Conservation (phyloP, 2,113 vertebrate genomes). For the Rousettus leschenaultii region DNA sequence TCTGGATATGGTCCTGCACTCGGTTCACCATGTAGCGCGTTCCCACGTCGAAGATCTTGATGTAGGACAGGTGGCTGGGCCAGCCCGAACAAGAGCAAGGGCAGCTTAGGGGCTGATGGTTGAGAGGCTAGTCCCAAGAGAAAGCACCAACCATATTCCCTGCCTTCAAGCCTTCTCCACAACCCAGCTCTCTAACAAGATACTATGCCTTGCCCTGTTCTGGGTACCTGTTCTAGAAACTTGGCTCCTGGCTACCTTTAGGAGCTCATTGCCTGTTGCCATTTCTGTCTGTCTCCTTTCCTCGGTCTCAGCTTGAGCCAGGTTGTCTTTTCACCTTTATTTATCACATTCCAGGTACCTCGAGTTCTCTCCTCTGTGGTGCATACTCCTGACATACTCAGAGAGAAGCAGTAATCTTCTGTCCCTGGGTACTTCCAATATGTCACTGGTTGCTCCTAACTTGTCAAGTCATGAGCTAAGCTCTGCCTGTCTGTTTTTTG, state of each 20-base stretch:
- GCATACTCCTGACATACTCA: neutral
- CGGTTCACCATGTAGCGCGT: slow-evolving; percentile 91
- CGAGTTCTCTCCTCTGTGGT: neutral
- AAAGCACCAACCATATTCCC: slow-evolving; percentile 38
- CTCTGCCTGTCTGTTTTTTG: neutral
- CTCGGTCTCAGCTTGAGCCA: slow-evolving; percentile 39
- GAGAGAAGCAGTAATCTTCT: neutral
- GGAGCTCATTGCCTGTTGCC: neutral
- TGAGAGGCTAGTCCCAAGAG: slow-evolving; percentile 45
- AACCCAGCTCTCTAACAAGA: neutral
- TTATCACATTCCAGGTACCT: neutral
- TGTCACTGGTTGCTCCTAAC: neutral
- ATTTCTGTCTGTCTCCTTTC: neutral
- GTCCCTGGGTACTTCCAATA: neutral
- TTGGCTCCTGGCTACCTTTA: neutral
- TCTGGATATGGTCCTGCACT: slow-evolving; percentile 94
- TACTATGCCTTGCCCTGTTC: neutral
- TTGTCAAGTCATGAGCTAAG: neutral
- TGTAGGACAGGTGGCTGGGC: slow-evolving; percentile 89
- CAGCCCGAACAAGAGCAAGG: slow-evolving; percentile 20
- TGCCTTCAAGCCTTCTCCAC: neutral
- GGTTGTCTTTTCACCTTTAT: neutral
- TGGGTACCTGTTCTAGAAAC: neutral
- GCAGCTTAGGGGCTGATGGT: neutral
- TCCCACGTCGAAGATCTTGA: slow-evolving; percentile 95